Percentiles rank a stretch among this genome's conserved stretches.
Evolutionary conservation across 1,140 invertebrate species (phyloP).

Genomic region (Hestina assimilis): DNA sequence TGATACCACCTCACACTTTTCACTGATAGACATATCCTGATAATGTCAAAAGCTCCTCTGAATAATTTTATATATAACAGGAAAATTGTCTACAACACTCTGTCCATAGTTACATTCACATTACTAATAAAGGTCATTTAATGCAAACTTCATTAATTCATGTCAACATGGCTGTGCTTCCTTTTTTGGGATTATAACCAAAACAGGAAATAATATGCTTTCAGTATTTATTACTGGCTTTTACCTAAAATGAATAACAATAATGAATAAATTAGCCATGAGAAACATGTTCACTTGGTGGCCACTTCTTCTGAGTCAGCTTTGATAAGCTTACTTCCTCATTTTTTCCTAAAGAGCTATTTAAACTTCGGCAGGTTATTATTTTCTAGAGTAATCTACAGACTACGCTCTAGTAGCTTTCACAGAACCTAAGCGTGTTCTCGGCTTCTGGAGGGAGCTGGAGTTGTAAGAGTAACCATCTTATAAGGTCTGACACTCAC

Average conservation of each 20-base stretch:
- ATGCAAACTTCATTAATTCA: conserved; percentile 2
- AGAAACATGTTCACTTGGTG: conserved; percentile 11
- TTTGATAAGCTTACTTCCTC: conserved; percentile 1
- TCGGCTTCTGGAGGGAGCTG: no score
- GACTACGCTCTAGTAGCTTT: no score
- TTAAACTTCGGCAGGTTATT: no score
- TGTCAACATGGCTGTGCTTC: conserved; percentile 4
- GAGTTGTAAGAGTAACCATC: no score
- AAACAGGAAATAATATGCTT: conserved; percentile 13
- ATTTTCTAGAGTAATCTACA: no score
- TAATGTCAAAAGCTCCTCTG: conserved; percentile 19
- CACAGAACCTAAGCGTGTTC: no score
- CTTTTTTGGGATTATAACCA: conserved; percentile 17
- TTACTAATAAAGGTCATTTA: not conserved
- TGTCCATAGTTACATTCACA: not conserved
- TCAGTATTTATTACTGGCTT: conserved; percentile 5
- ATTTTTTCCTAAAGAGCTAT: no score
- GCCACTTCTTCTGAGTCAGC: conserved; percentile 13
- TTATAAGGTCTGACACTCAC: no score
- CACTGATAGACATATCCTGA: conserved; percentile 22
- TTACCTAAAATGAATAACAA: conserved; percentile 24
- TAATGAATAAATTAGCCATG: conserved; percentile 24
- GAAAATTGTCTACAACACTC: conserved; percentile 9
- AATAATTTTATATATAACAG: conserved; percentile 14
- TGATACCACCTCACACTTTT: no score